phyloP scores from a whole-genome alignment of 1,140 invertebrate genomes.

The Caerostris extrusa region DNA sequence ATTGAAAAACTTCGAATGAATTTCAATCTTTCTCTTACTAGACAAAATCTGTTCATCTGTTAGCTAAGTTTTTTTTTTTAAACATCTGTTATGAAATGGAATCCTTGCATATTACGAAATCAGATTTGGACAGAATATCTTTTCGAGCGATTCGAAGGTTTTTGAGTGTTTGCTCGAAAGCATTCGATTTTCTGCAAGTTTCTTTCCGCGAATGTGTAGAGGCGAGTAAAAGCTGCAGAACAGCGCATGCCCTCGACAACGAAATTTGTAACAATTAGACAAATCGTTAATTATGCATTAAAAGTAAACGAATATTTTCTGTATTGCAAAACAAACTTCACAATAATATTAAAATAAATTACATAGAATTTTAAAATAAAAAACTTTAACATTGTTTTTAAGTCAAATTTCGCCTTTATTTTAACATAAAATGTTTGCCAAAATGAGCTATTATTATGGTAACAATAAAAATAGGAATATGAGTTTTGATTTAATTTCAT shows the following conservation, averaged over 20 bases:
- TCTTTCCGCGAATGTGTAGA: not conserved
- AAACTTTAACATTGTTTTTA: too few relatives aligned
- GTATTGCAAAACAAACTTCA: too few relatives aligned
- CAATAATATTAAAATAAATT: too few relatives aligned
- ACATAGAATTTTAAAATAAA: too few relatives aligned
- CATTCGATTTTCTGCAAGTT: not conserved
- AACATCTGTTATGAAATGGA: conserved; percentile 30
- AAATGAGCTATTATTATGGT: too few relatives aligned
- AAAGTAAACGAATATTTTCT: too few relatives aligned
- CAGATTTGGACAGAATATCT: not conserved
- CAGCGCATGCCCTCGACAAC: not conserved
- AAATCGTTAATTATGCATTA: not conserved
- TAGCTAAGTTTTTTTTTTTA: not conserved
- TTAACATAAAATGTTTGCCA: too few relatives aligned
- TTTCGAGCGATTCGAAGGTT: not conserved
- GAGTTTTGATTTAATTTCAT: too few relatives aligned
- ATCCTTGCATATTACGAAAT: conserved; percentile 1
- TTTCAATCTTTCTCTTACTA: not conserved
- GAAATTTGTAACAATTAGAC: not conserved
- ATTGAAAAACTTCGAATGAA: not conserved
- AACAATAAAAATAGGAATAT: too few relatives aligned
- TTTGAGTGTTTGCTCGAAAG: conserved; percentile 14
- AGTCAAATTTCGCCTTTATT: too few relatives aligned
- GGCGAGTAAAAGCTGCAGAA: not conserved
- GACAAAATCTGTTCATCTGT: not conserved